phyloP scores from a whole-genome alignment of 1,140 invertebrate genomes.

The Lasioglossum baleicum region DNA sequence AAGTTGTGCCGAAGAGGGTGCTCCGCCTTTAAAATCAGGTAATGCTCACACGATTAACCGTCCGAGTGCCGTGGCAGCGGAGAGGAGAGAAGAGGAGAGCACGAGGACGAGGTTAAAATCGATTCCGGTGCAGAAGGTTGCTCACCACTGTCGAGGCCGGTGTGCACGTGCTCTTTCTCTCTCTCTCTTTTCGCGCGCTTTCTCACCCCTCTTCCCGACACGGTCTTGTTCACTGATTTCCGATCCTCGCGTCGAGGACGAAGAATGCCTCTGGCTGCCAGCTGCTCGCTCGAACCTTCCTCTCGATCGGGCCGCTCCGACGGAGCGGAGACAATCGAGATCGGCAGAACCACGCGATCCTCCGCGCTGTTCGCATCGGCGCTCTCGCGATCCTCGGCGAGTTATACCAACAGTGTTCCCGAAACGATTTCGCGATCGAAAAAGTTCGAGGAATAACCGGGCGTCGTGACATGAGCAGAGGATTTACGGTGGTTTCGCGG shows the following conservation, averaged over 20 bases:
- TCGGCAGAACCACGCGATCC: constrained; percentile 23
- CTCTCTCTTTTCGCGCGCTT: constrained; percentile 15
- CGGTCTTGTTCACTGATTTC: constrained; percentile 49
- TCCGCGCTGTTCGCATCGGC: background rate
- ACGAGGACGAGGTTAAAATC: background rate
- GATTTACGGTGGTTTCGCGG: background rate
- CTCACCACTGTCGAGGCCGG: constrained; percentile 19
- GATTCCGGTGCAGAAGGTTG: constrained; percentile 25
- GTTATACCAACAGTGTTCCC: too few relatives aligned
- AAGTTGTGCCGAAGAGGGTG: too few relatives aligned
- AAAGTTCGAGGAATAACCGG: too few relatives aligned
- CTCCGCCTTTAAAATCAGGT: too few relatives aligned
- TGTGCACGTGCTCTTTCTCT: constrained; percentile 22
- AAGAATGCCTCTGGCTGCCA: constrained; percentile 44
- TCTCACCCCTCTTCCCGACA: constrained; percentile 10
- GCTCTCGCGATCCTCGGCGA: background rate
- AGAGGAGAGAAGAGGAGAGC: too few relatives aligned
- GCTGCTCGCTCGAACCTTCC: constrained; percentile 46
- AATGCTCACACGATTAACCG: background rate
- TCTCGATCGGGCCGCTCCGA: constrained; percentile 10
- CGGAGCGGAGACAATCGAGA: constrained; percentile 7
- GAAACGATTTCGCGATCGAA: too few relatives aligned
- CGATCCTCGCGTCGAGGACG: constrained; percentile 34
- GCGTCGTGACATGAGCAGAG: too few relatives aligned
- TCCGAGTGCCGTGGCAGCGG: too few relatives aligned